Conservation (phyloP, 2,888 invertebrate species). For the Anthrax anthrax region DNA sequence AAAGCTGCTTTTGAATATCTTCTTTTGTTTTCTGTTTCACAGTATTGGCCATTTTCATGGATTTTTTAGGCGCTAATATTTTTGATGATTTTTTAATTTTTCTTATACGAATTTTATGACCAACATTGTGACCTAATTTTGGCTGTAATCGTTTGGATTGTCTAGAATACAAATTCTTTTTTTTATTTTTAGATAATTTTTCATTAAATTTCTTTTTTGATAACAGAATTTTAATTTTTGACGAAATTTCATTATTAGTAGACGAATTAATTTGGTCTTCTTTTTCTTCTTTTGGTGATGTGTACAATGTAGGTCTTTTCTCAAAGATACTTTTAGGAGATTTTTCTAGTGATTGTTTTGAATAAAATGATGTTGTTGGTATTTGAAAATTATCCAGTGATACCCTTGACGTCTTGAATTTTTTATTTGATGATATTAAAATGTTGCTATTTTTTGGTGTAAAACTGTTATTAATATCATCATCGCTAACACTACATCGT, state of each 20-base stretch:
- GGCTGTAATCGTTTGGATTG: too few relatives aligned
- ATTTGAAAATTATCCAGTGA: conserved; percentile 10
- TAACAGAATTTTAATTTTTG: not conserved
- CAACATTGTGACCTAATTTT: conserved; percentile 24
- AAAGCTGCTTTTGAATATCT: not conserved
- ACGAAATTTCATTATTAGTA: not conserved
- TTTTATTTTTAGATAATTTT: conserved; percentile 1
- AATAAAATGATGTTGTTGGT: conserved; percentile 21
- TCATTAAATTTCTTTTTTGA: not conserved
- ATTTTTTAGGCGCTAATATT: conserved; percentile 16
- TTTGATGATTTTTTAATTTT: conserved; percentile 3
- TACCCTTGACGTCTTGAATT: too few relatives aligned
- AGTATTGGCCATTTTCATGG: conserved; percentile 14
- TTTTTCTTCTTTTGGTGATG: too few relatives aligned
- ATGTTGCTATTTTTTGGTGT: too few relatives aligned
- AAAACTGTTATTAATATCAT: too few relatives aligned
- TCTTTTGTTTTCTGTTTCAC: conserved; percentile 8
- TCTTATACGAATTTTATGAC: conserved; percentile 21
- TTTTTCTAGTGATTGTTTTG: conserved; percentile 4
- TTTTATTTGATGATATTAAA: too few relatives aligned
- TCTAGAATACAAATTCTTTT: not conserved
- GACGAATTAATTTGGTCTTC: too few relatives aligned
- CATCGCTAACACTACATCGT: too few relatives aligned
- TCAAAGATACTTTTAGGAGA: not conserved
- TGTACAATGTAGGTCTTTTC: too few relatives aligned